A percentile compares a stretch with the other conserved stretches of the same genome.
phyloP scores from a whole-genome alignment of 2,113 vertebrate species.

The Cervus canadensis region DNA sequence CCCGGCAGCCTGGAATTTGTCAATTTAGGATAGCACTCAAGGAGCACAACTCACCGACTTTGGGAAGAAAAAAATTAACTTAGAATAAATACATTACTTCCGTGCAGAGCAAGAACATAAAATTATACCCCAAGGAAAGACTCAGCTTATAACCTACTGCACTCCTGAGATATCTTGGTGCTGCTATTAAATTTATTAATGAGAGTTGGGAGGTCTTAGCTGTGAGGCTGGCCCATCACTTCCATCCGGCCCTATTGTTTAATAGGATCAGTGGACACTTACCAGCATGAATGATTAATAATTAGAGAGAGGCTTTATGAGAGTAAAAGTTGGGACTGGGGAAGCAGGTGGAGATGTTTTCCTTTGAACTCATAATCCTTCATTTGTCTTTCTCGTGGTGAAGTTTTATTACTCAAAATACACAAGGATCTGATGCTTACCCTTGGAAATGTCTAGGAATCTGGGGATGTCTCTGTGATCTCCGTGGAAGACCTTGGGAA shows the following conservation, averaged over 20 bases:
- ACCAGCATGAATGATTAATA: slow-evolving; percentile 46
- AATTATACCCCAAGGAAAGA: slow-evolving; percentile 61
- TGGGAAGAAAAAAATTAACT: slow-evolving; percentile 34
- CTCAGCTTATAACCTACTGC: slow-evolving; percentile 16
- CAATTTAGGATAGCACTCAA: slow-evolving; percentile 58
- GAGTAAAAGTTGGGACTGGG: background rate
- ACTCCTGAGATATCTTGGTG: slow-evolving; percentile 22
- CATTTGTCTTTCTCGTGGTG: background rate
- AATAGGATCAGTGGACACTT: slow-evolving; percentile 21
- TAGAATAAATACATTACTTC: slow-evolving; percentile 59
- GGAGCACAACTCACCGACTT: background rate
- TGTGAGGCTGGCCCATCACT: background rate
- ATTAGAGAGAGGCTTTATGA: slow-evolving; percentile 14
- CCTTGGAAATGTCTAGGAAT: background rate
- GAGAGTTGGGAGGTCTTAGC: slow-evolving; percentile 42
- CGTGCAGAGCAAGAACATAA: background rate
- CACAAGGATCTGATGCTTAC: background rate
- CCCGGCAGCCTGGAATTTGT: slow-evolving; percentile 40
- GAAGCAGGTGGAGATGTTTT: slow-evolving; percentile 23
- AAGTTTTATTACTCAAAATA: background rate
- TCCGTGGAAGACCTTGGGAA: background rate
- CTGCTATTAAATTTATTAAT: slow-evolving; percentile 60
- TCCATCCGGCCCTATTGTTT: slow-evolving; percentile 34
- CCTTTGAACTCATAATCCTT: slow-evolving; percentile 16
- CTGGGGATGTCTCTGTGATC: background rate